Percentiles rank a stretch among this genome's conserved stretches.
These are phyloP conservation scores for Dromiciops gliroides DNA, from an alignment of 2,113 vertebrate species.

Conservation along the genomic window DNA sequence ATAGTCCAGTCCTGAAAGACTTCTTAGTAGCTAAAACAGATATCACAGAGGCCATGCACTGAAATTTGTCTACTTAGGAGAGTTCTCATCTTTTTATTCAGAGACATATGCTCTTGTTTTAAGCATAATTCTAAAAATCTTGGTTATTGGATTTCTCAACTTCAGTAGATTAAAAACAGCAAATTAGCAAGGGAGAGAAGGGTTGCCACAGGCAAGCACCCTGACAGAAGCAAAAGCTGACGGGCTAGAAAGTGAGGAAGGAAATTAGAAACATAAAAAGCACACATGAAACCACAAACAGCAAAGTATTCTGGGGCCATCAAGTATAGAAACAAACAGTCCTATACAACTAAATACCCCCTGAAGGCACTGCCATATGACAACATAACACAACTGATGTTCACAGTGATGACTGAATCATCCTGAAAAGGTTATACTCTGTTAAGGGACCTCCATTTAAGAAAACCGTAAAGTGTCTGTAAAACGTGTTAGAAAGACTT, in stretches of 20 bases:
- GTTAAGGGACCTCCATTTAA: background rate
- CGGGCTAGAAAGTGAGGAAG: background rate
- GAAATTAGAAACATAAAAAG: background rate
- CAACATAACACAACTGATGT: background rate
- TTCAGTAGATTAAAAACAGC: background rate
- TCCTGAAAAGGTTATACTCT: too few relatives aligned
- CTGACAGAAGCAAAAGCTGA: background rate
- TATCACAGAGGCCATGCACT: background rate
- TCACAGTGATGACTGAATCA: background rate
- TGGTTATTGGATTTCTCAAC: background rate
- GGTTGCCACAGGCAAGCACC: background rate
- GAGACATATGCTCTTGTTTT: background rate
- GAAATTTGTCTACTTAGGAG: background rate
- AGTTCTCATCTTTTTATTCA: background rate
- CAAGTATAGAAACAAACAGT: background rate
- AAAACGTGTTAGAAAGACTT: background rate
- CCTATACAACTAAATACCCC: background rate
- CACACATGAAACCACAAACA: background rate
- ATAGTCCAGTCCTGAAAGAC: background rate
- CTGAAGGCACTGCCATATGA: background rate
- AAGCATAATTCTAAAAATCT: background rate
- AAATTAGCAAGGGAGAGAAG: background rate
- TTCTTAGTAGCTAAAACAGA: background rate
- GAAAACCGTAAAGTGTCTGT: background rate
- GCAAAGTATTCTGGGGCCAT: background rate